These are phyloP conservation scores for Dryobota labecula DNA, from an alignment of 2,888 invertebrate species.

Conservation along the genomic window DNA sequence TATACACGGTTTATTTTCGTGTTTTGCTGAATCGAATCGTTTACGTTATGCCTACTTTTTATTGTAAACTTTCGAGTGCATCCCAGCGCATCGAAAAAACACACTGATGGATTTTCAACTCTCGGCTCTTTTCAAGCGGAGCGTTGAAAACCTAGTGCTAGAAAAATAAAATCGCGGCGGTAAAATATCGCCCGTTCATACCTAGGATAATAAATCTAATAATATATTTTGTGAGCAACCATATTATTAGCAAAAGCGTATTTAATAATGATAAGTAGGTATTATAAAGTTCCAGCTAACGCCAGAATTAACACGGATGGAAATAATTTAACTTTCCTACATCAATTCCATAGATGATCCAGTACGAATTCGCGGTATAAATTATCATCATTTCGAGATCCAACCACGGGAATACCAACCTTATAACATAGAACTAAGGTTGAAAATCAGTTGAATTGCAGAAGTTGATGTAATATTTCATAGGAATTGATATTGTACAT, in stretches of 20 bases:
- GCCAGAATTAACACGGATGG: constrained; percentile 22
- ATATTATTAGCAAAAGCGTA: not conserved
- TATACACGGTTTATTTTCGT: no score
- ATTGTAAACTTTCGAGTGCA: no score
- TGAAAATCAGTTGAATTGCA: constrained; percentile 16
- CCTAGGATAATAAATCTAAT: no score
- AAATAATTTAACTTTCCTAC: constrained; percentile 42
- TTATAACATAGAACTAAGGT: not conserved
- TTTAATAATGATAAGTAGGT: not conserved
- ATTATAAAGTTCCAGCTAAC: constrained; percentile 31
- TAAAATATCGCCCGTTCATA: no score
- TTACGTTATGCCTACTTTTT: no score
- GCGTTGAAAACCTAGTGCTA: no score
- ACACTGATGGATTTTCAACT: no score
- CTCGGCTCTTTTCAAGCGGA: no score
- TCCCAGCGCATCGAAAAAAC: no score
- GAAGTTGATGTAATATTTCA: constrained; percentile 54
- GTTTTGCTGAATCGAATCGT: no score
- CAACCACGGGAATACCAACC: not conserved
- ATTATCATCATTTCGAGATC: constrained; percentile 30
- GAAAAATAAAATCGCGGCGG: no score
- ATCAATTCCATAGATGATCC: constrained; percentile 50
- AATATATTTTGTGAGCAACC: constrained; percentile 3
- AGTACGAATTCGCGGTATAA: constrained; percentile 57
- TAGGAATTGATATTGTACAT: constrained; percentile 31